These are phyloP conservation scores for Prorops nasuta DNA, from an alignment of 1,140 invertebrate genomes.

Conservation along the genomic window DNA sequence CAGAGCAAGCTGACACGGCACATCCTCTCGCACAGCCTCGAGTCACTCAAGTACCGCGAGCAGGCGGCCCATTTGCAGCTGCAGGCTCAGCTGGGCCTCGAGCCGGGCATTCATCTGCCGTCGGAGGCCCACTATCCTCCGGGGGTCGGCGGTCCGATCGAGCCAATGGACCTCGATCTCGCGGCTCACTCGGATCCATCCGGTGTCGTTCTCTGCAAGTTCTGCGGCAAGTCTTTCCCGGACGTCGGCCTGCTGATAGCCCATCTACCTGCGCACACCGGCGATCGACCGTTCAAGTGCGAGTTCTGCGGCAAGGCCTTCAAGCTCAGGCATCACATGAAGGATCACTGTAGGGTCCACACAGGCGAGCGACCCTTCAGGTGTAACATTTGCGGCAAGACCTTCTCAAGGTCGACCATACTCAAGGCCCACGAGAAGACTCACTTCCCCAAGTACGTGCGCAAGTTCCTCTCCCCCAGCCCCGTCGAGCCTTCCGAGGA, in stretches of 20 bases:
- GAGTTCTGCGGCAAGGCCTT: constrained; percentile 89
- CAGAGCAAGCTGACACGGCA: constrained; percentile 86
- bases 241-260: constrained; percentile 82
- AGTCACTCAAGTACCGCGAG: constrained; percentile 81
- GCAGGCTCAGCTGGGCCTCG: constrained; percentile 55
- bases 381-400: constrained; percentile 84
- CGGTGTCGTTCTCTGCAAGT: constrained; percentile 79
- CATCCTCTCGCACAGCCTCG: constrained; percentile 82
- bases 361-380: constrained; percentile 87
- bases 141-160: constrained; percentile 47
- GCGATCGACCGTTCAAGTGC: constrained; percentile 85
- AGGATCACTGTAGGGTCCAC: constrained; percentile 88
- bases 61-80: constrained; percentile 59
- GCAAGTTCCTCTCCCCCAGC: constrained; percentile 81
- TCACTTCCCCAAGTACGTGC: constrained; percentile 84
- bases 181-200: constrained; percentile 62
- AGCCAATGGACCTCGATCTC: constrained; percentile 56
- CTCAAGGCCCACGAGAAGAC: constrained; percentile 89
- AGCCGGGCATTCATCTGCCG: constrained; percentile 48
- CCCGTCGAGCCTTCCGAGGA: constrained; percentile 76
- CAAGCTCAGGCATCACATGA: constrained; percentile 88
- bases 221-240: constrained; percentile 86
- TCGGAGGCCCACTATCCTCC: constrained; percentile 53
- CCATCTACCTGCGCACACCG: constrained; percentile 84
- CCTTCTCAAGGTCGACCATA: constrained; percentile 85